phyloP scores from a whole-genome alignment of 2,888 invertebrate species.

The Agrotis ipsilon region DNA sequence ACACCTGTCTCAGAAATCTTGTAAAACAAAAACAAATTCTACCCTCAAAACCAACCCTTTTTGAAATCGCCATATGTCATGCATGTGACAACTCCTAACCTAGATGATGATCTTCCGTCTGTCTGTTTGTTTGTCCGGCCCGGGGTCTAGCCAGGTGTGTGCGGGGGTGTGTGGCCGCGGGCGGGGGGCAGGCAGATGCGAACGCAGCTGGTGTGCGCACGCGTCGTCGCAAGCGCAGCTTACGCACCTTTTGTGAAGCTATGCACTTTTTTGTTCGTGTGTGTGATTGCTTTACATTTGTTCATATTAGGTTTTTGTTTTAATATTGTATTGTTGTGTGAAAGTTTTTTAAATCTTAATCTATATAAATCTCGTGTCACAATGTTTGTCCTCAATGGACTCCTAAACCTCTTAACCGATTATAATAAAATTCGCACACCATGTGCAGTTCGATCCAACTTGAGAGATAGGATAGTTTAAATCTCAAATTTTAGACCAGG shows the following conservation, averaged over 20 bases:
- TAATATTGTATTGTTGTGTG: not conserved
- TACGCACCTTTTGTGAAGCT: slow-evolving; percentile 73
- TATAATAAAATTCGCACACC: no score
- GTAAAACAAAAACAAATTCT: not conserved
- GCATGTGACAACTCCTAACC: slow-evolving; percentile 53
- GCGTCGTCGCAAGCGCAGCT: slow-evolving; percentile 65
- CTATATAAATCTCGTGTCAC: no score
- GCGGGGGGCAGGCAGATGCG: slow-evolving; percentile 74
- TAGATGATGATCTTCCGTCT: slow-evolving; percentile 43
- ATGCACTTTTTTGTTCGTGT: slow-evolving; percentile 66
- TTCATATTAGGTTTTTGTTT: slow-evolving; percentile 24
- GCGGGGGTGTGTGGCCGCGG: slow-evolving; percentile 48
- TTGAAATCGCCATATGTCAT: slow-evolving; percentile 32
- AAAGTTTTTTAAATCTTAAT: no score
- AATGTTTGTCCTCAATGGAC: no score
- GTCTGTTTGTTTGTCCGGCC: slow-evolving; percentile 60
- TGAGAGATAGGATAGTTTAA: no score
- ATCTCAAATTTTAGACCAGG: no score
- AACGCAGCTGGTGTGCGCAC: slow-evolving; percentile 72
- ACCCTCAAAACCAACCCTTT: not conserved
- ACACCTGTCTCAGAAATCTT: slow-evolving; percentile 30
- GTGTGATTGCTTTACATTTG: slow-evolving; percentile 52
- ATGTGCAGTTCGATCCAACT: no score
- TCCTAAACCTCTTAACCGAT: no score
- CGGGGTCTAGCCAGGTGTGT: slow-evolving; percentile 56